phyloP scores from a whole-genome alignment of 2,113 vertebrate species.

The Physeter macrocephalus region DNA sequence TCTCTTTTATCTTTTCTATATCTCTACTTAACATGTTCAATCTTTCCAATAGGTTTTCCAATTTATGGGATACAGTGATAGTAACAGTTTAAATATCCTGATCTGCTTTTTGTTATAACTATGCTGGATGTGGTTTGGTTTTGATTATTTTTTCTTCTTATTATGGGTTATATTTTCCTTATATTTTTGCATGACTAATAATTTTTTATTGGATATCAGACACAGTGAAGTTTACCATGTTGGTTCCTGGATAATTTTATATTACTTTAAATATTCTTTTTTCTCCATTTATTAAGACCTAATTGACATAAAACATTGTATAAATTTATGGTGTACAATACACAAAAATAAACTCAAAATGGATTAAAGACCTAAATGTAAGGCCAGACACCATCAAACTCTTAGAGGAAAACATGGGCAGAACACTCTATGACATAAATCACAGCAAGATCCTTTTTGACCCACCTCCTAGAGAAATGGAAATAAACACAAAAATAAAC shows the following conservation, averaged over 20 bases:
- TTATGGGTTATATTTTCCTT: background rate
- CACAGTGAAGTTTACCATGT: background rate
- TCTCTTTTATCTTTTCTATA: background rate
- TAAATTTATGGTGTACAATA: background rate
- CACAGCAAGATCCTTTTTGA: no score
- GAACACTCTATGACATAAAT: no score
- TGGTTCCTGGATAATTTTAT: background rate
- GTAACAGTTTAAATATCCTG: background rate
- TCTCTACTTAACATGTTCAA: background rate
- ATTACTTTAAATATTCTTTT: background rate
- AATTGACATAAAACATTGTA: background rate
- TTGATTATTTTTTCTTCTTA: background rate
- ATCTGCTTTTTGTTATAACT: background rate
- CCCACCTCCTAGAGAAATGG: no score
- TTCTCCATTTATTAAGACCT: background rate
- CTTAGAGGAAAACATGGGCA: no score
- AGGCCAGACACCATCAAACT: no score
- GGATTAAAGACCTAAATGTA: no score
- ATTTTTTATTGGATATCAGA: background rate
- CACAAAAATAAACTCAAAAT: no score
- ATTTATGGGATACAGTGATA: background rate
- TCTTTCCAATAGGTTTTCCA: background rate
- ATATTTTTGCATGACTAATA: background rate
- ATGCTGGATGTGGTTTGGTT: background rate
- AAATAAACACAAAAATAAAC: no score